Base-by-base conservation (phyloP, 1,140 invertebrate species). In the Cryptotermes secundus region DNA sequence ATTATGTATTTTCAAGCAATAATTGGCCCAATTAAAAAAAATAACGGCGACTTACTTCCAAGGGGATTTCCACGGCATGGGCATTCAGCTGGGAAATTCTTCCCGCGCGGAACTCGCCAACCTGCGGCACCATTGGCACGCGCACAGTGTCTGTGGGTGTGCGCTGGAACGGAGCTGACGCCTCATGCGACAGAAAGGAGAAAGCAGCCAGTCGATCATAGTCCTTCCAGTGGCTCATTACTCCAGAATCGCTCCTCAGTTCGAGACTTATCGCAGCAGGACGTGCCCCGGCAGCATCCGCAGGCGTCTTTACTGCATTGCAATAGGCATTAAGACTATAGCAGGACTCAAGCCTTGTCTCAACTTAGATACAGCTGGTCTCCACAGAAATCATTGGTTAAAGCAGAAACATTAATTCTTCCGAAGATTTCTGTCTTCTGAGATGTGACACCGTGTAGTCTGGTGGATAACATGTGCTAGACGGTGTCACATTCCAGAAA, bases 221-320 rank as follows among this genome's bases (percentile, higher is more conserved):
- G 83, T 89, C 87, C 80, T 87, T 86, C 88, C 88, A 89, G 83
- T 89, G 88, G 65, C 87, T 88, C 85, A 89, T 87, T 24, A 89
- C 86, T 49, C 88, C 88, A 10, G 87, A 86, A 81, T 88, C 88
- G 35, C 86, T 88, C 19, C 86, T 84, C 22, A 88, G 72, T 84
- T 88, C 87, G 65, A 89, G 72, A 49, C 86, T 85, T 38, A 86
- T 84, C 10, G 79, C 34, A 4, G 45, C 14, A n/a, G 83, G 83
- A 16, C 26, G 79, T 16, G 38, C 53, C 10, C 80, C 84, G 82
- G 81, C 10, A 79, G 36, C 72, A 83, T 26, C 1, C 83, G 19
- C 45, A 72, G n/a, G 19, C 34, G 26, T 36, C n/a, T 82, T 34
- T 26, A 49, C 45, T 49, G 45, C 45, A 34, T 7, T 80, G 31